phyloP scores from a whole-genome alignment of 2,888 invertebrate genomes.

The Proisotoma minuta region DNA sequence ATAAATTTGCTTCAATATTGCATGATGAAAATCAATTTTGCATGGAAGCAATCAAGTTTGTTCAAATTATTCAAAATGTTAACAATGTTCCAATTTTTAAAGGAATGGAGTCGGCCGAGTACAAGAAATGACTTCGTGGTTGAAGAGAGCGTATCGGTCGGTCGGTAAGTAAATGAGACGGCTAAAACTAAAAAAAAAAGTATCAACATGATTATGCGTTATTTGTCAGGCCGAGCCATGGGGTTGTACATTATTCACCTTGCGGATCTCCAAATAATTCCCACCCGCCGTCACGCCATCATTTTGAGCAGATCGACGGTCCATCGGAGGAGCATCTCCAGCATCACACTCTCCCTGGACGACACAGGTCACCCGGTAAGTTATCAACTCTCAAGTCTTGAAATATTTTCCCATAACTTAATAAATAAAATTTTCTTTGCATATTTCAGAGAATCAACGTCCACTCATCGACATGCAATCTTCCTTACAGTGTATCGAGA shows the following conservation, averaged over 20 bases:
- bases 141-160: slow-evolving; percentile 47
- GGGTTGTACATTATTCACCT: slow-evolving; percentile 44
- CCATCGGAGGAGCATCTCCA: slow-evolving; percentile 46
- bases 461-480: too few relatives aligned
- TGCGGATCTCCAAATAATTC: slow-evolving; percentile 46
- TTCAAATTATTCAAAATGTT: too few relatives aligned
- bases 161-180: not conserved
- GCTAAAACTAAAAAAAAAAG: not conserved
- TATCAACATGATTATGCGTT: slow-evolving; percentile 22
- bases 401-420: too few relatives aligned
- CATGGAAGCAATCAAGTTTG: too few relatives aligned
- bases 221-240: too few relatives aligned
- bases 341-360: slow-evolving; percentile 48
- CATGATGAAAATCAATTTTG: too few relatives aligned
- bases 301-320: slow-evolving; percentile 47
- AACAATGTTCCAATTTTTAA: not conserved
- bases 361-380: slow-evolving; percentile 39
- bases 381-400: not conserved
- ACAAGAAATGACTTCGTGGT: slow-evolving; percentile 48
- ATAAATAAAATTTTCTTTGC: not conserved
- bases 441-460: too few relatives aligned
- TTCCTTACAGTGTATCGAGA: slow-evolving; percentile 48
- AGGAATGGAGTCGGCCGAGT: slow-evolving; percentile 48
- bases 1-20: too few relatives aligned
- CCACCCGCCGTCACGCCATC: slow-evolving; percentile 46